Conservation (phyloP, 2,888 invertebrate genomes). For the Epicampocera succincta region DNA sequence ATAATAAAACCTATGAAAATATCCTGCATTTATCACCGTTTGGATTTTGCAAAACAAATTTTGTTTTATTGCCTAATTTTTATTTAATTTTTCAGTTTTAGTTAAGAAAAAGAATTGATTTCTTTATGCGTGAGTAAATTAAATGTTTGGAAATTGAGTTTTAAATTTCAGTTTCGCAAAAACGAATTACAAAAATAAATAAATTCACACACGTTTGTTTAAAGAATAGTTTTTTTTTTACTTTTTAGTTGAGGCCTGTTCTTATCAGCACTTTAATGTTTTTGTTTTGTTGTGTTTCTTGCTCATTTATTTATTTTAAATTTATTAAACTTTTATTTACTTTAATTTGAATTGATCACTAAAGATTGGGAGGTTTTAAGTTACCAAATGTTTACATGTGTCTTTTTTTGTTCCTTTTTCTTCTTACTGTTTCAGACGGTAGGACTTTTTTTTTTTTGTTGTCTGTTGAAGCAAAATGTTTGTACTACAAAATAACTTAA, state of each 20-base stretch:
- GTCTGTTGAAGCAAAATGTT: background rate
- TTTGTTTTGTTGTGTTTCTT: background rate
- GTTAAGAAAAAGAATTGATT: background rate
- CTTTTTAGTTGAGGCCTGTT: background rate
- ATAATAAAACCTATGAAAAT: too few relatives aligned
- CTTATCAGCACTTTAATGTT: constrained; percentile 35
- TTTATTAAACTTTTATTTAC: constrained; percentile 17
- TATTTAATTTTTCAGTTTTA: background rate
- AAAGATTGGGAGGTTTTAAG: constrained; percentile 32
- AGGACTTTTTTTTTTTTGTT: constrained; percentile 8
- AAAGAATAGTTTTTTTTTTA: constrained; percentile 25
- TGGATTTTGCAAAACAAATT: background rate
- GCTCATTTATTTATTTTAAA: constrained; percentile 43
- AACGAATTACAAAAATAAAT: background rate
- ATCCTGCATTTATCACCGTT: too few relatives aligned
- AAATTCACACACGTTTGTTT: constrained; percentile 21
- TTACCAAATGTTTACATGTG: constrained; percentile 63
- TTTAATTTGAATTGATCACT: constrained; percentile 40
- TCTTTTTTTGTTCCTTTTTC: background rate
- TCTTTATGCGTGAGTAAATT: constrained; percentile 25
- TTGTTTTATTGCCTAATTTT: constrained; percentile 10
- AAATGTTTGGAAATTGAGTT: constrained; percentile 33
- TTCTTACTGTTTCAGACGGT: background rate
- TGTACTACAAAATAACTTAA: background rate
- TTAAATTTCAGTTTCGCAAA: constrained; percentile 40